These are phyloP conservation scores for Hydraecia micacea DNA, from an alignment of 2,888 invertebrate genomes.

Conservation along the genomic window DNA sequence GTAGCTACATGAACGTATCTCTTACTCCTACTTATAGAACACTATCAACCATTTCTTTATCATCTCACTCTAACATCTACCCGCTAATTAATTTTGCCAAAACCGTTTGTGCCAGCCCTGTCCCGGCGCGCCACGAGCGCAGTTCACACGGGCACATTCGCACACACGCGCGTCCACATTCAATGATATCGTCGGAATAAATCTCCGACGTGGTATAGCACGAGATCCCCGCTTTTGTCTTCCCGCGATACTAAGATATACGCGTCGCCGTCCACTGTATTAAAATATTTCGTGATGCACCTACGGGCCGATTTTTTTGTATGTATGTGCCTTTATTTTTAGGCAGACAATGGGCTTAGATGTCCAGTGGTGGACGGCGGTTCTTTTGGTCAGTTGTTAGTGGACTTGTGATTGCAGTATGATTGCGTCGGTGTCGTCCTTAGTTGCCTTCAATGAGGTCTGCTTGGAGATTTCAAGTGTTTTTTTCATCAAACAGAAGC, in stretches of 20 bases:
- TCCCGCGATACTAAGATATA: constrained; percentile 68
- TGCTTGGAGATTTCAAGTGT: not conserved
- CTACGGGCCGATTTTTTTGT: constrained; percentile 53
- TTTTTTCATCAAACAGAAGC: not conserved
- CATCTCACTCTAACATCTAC: not conserved
- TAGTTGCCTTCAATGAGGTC: constrained; percentile 22
- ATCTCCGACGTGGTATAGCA: constrained; percentile 83
- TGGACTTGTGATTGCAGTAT: constrained; percentile 37
- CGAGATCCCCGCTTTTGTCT: constrained; percentile 82
- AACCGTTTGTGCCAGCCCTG: constrained; percentile 60
- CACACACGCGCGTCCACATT: constrained; percentile 70
- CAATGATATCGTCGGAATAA: constrained; percentile 81
- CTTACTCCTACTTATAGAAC: not conserved
- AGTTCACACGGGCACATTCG: constrained; percentile 70
- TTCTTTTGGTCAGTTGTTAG: constrained; percentile 43
- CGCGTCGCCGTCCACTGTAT: constrained; percentile 66
- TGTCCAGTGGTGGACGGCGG: constrained; percentile 56
- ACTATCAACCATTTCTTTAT: not conserved
- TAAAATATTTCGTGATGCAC: constrained; percentile 71
- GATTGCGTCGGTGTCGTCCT: constrained; percentile 31
- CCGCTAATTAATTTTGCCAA: constrained; percentile 19
- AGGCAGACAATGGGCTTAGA: constrained; percentile 57
- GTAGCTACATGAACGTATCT: not conserved
- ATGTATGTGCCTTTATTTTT: constrained; percentile 59
- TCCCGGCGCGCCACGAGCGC: constrained; percentile 49